Evolutionary conservation across 2,113 vertebrate genomes (phyloP).

Genomic region (Salvelinus fontinalis): DNA sequence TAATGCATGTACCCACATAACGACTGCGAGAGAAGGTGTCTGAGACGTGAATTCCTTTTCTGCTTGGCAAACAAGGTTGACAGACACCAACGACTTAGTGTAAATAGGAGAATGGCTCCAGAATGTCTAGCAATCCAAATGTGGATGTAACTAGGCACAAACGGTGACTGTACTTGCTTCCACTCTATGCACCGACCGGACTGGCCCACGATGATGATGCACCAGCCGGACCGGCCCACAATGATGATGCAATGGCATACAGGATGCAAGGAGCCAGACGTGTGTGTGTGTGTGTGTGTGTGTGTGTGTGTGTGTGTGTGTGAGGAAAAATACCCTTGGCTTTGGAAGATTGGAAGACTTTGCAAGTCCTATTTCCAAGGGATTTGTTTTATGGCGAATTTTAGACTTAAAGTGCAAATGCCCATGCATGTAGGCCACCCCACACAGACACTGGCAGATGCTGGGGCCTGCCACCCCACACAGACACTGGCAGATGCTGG

Average conservation of each 20-base stretch:
- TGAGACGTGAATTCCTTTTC: constrained; percentile 9
- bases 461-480: neutral
- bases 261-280: constrained; percentile 14
- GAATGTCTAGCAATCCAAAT: constrained; percentile 27
- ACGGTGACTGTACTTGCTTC: neutral
- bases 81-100: constrained; percentile 23
- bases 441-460: constrained; percentile 1
- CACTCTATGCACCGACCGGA: neutral
- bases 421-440: neutral
- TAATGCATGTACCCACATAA: neutral
- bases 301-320: neutral
- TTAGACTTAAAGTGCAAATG: constrained; percentile 28
- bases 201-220: neutral
- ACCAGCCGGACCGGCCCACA: neutral
- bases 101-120: constrained; percentile 36
- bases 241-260: constrained; percentile 9
- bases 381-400: constrained; percentile 10
- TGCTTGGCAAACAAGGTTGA: constrained; percentile 35
- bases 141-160: neutral
- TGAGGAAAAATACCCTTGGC: too few relatives aligned
- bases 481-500: neutral
- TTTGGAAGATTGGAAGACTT: neutral
- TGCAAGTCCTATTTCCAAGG: constrained; percentile 34
- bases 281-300: neutral
- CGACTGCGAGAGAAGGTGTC: neutral